These are phyloP conservation scores for Myzus persicae DNA, from an alignment of 1,140 invertebrate genomes.

Conservation along the genomic window DNA sequence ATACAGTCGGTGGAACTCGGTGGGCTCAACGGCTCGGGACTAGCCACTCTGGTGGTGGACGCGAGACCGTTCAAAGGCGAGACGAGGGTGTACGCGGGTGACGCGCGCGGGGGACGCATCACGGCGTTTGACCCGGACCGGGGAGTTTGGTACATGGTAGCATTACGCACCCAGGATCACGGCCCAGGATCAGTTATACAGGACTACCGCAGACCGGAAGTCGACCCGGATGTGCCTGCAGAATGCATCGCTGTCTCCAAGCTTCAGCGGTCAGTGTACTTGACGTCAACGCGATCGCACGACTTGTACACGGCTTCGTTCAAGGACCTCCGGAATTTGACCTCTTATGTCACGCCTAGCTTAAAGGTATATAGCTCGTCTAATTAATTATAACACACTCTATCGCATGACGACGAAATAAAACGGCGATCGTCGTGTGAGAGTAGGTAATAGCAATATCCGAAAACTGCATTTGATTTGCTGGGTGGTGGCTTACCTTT, in stretches of 20 bases:
- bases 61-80: slow-evolving; percentile 10
- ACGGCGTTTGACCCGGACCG: not conserved
- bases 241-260: slow-evolving; percentile 36
- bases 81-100: slow-evolving; percentile 19
- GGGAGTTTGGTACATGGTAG: not conserved
- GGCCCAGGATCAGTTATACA: not conserved
- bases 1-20: not conserved
- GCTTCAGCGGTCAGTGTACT: not conserved
- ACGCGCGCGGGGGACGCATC: not conserved
- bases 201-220: not conserved
- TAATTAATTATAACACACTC: not conserved
- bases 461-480: not conserved
- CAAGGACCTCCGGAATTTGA: slow-evolving; percentile 38
- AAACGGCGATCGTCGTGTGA: not conserved
- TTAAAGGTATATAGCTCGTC: not conserved
- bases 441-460: not conserved
- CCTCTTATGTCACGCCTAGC: not conserved
- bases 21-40: not conserved
- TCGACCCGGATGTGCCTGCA: not conserved
- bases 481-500: not conserved
- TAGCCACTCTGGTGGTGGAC: slow-evolving; percentile 17
- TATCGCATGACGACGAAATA: not conserved
- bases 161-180: not conserved
- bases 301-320: slow-evolving; percentile 32
- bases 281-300: slow-evolving; percentile 8